Evolutionary conservation across 2,888 invertebrate genomes (phyloP), one percentile per base, ranked within the genome.

Genomic region (Abscondita cerata): DNA sequence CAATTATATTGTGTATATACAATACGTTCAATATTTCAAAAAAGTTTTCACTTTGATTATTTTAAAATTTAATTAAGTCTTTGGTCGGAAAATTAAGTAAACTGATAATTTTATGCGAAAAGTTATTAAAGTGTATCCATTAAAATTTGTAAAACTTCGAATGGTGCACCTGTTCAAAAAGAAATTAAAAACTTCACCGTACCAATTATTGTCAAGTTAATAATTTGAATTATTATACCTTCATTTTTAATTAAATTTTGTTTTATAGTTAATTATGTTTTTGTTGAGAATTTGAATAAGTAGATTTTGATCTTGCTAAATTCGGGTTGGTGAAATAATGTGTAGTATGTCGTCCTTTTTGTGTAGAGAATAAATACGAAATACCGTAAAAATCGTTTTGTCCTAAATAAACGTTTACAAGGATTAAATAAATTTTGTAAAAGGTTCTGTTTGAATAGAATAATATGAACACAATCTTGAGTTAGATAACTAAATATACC

Each of bases 41-140:
- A n/a, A 40, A 40, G 40, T 40, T 40, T 40, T 13, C 13, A 40
- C 40, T 40, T 12, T 15, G 40, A 12, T 40, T 40, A 15, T 40
- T 40, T 40, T 40, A 40, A n/a, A 40, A 40, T 40, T 40, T 15
- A 40, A 40, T 40, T 40, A 40, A 40, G 40, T 13, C 40, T 40
- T 40, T 40, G 40, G 40, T 40, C 40, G 12, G 40, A 15, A 40
- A 40, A 40, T 40, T 40, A 15, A 40, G 13, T 40, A 40, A 40
- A 40, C 40, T 15, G 40, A 40, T 40, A 40, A 40, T 15, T 40
- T 40, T 40, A 40, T 40, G 40, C n/a, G 13, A 40, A 15, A 40
- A 40, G 40, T 40, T 40, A 40, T 40, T 40, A 40, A 40, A 40
- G 13, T 40, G 40, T 40, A 40, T 40, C 40, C 40, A 40, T 40